Conservation (phyloP, 2,797 vertebrate species). For the Coccyzus lansbergi region DNA sequence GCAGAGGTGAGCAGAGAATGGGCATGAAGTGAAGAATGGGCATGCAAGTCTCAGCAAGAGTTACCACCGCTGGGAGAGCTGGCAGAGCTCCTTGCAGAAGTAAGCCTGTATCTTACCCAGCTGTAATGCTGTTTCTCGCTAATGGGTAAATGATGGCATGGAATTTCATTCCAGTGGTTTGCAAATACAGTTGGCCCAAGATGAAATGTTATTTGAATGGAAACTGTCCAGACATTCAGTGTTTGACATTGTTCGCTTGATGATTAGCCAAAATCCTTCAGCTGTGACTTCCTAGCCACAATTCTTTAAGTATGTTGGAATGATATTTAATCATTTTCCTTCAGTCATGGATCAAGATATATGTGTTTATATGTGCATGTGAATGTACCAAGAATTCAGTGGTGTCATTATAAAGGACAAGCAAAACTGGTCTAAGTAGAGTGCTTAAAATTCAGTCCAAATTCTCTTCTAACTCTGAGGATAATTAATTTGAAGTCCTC, state of each 20-base stretch:
- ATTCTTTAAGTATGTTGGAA: slow-evolving; percentile 41
- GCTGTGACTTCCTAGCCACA: slow-evolving; percentile 63
- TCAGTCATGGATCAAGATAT: not conserved
- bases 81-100: not conserved
- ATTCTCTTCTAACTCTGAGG: not conserved
- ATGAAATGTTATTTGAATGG: slow-evolving; percentile 69
- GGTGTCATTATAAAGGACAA: slow-evolving; percentile 26
- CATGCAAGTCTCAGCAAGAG: not conserved
- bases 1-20: not conserved
- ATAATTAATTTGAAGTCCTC: not conserved
- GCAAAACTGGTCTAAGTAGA: slow-evolving; percentile 41
- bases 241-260: slow-evolving; percentile 77
- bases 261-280: slow-evolving; percentile 72
- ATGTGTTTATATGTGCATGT: not conserved
- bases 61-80: not conserved
- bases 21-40: not conserved
- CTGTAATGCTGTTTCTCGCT: not conserved
- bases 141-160: slow-evolving; percentile 43
- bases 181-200: slow-evolving; percentile 61
- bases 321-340: not conserved
- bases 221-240: slow-evolving; percentile 71
- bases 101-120: not conserved
- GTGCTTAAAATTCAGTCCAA: slow-evolving; percentile 5
- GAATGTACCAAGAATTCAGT: not conserved
- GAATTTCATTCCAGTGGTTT: slow-evolving; percentile 54